phyloP scores from a whole-genome alignment of 2,888 invertebrate species.

The Thecocarcelia acutangulata region DNA sequence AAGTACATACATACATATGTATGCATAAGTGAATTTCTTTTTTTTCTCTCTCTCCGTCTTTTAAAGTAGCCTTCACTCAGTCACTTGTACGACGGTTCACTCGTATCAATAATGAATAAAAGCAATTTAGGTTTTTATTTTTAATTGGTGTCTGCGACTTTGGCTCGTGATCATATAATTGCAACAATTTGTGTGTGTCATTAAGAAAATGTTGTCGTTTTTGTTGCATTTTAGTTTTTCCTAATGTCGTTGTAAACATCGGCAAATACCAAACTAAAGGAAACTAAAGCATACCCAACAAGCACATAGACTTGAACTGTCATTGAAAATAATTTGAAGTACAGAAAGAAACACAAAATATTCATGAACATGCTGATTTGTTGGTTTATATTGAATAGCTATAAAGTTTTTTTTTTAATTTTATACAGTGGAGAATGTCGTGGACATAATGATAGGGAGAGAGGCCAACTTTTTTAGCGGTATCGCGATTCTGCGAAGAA shows the following conservation, averaged over 20 bases:
- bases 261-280: background rate
- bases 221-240: constrained; percentile 33
- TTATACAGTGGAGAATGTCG: too few species aligned
- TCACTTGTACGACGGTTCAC: background rate
- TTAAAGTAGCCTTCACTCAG: constrained; percentile 11
- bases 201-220: constrained; percentile 17
- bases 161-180: constrained; percentile 67
- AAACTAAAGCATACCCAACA: too few species aligned
- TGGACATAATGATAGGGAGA: too few species aligned
- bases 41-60: constrained; percentile 15
- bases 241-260: constrained; percentile 9
- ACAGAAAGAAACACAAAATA: too few species aligned
- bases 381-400: too few species aligned
- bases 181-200: constrained; percentile 42
- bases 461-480: too few species aligned
- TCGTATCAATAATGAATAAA: constrained; percentile 18
- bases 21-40: constrained; percentile 8
- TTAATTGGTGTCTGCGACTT: constrained; percentile 33
- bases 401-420: too few species aligned
- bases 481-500: too few species aligned
- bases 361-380: too few species aligned
- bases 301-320: too few species aligned
- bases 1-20: background rate
- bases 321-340: too few species aligned
- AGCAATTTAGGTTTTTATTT: constrained; percentile 7